A percentile compares a stretch with the other conserved stretches of the same genome.
Conservation (phyloP, 2,888 invertebrate species). For the Tetanocera ferruginea region DNA sequence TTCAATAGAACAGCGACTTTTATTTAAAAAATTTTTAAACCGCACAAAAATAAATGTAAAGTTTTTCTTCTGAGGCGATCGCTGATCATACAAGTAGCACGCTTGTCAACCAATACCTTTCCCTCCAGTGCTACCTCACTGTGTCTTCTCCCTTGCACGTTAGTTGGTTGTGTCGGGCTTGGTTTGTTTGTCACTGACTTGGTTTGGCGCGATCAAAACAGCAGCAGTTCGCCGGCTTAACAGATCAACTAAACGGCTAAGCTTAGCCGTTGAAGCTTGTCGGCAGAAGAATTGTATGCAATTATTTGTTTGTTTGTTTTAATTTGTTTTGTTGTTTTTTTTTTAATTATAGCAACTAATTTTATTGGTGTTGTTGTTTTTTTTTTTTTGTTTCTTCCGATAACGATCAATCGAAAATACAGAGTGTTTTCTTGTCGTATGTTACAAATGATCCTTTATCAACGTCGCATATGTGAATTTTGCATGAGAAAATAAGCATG, state of each 20-base stretch:
- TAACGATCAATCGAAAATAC: slow-evolving; percentile 16
- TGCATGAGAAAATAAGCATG: no score
- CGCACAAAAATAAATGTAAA: slow-evolving; percentile 2
- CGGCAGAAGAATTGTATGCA: slow-evolving; percentile 21
- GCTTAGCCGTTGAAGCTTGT: neutral
- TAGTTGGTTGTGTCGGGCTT: neutral
- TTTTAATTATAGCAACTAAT: slow-evolving; percentile 21
- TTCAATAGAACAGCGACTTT: slow-evolving; percentile 31
- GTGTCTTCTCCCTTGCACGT: neutral
- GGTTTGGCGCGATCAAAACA: slow-evolving; percentile 13
- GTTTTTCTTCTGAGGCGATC: slow-evolving; percentile 2
- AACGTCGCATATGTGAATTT: neutral
- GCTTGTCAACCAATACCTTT: neutral
- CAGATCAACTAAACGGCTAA: slow-evolving; percentile 9
- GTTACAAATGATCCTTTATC: slow-evolving; percentile 1
- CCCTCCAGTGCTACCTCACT: neutral
- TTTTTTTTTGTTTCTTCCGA: neutral
- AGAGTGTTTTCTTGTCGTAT: neutral
- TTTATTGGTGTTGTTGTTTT: slow-evolving; percentile 25
- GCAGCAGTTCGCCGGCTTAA: neutral
- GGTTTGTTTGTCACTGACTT: neutral
- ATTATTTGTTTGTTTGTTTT: neutral
- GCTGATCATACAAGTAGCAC: neutral
- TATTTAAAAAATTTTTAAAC: slow-evolving; percentile 26
- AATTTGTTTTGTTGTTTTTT: neutral